phyloP scores from a whole-genome alignment of 1,140 invertebrate genomes.

The Drosophila sturtevanti region DNA sequence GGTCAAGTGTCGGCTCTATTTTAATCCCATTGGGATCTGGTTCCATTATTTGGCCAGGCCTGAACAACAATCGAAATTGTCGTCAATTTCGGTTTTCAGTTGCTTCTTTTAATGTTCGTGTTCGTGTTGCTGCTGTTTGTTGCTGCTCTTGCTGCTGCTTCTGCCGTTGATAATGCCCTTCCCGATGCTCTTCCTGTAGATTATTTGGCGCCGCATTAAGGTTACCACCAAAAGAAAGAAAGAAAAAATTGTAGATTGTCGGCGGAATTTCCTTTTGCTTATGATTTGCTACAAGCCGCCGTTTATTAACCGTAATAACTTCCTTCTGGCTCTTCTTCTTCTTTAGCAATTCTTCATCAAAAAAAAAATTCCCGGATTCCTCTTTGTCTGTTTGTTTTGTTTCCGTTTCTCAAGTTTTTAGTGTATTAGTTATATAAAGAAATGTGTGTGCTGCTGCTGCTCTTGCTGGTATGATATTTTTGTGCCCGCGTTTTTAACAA shows the following conservation, averaged over 20 bases:
- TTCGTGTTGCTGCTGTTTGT: slow-evolving; percentile 18
- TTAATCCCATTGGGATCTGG: slow-evolving; percentile 83
- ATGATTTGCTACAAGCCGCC: slow-evolving; percentile 13
- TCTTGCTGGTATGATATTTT: slow-evolving; percentile 5
- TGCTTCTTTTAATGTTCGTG: not conserved
- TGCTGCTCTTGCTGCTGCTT: slow-evolving; percentile 2
- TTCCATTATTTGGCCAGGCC: slow-evolving; percentile 80
- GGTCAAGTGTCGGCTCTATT: slow-evolving; percentile 81
- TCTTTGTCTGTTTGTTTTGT: slow-evolving; percentile 22
- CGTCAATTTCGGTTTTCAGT: slow-evolving; percentile 44
- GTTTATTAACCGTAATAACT: too few species aligned
- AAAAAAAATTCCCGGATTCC: slow-evolving; percentile 14
- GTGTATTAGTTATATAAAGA: slow-evolving; percentile 50
- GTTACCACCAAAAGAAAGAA: slow-evolving; percentile 17
- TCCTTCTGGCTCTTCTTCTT: too few species aligned
- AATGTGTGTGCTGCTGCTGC: slow-evolving; percentile 46
- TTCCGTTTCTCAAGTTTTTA: slow-evolving; percentile 36
- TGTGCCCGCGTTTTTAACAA: slow-evolving; percentile 15
- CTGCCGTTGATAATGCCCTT: slow-evolving; percentile 1
- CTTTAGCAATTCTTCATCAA: too few species aligned
- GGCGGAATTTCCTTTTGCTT: slow-evolving; percentile 23
- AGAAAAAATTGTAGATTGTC: slow-evolving; percentile 46
- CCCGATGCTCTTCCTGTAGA: not conserved
- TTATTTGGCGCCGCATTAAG: slow-evolving; percentile 22
- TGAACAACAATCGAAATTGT: slow-evolving; percentile 78